Evolutionary conservation across 2,113 vertebrate genomes (phyloP), one percentile per base, ranked within the genome.

Genomic region (Urocitellus parryii): DNA sequence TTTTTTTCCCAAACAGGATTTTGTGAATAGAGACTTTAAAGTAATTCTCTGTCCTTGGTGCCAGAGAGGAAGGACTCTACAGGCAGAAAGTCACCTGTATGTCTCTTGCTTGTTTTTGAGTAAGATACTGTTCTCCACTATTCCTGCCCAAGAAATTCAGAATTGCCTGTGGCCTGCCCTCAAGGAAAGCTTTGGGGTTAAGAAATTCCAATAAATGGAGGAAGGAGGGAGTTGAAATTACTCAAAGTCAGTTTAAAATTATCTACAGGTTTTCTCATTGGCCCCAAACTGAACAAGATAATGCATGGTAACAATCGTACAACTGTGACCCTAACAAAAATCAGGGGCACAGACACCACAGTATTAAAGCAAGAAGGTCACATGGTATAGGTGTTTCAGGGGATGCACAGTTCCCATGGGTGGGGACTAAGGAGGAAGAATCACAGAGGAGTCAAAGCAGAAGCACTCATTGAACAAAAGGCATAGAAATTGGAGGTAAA

Each of bases 381-480:
- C 2, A 1, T 1, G 18, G 2, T 10, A 2, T 13, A 24, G 32
- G 17, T 1, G 6, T 70, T n/a, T n/a, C 61, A 25, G 61, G 56
- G 61, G 61, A 27, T 63, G 61, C 61, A 58, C 20, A 58, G 0
- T 61, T 67, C 29, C 67, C 27, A 9, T 4, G 13, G 51, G 18
- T 42, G 45, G 42, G 72, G 53, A 51, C 39, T 8, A 8, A 68
- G n/a, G 58, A 13, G 27, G 18, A 78, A 24, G 74, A 20, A 25
- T 18, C 22, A 5, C 2, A 0, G 13, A 63, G 83, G 51, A 20
- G 53, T 7, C 9, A 11, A 56, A 68, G 27, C 18, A 27, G 32
- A 22, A 61, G 13, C 14, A 22, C 34, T 63, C 56, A 9, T 5
- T 68, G 68, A 90, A 25, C 9, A 4, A 24, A 73, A 73, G 39